Evolutionary conservation across 1,140 invertebrate genomes (phyloP).

Genomic region (Ganaspis sp.): DNA sequence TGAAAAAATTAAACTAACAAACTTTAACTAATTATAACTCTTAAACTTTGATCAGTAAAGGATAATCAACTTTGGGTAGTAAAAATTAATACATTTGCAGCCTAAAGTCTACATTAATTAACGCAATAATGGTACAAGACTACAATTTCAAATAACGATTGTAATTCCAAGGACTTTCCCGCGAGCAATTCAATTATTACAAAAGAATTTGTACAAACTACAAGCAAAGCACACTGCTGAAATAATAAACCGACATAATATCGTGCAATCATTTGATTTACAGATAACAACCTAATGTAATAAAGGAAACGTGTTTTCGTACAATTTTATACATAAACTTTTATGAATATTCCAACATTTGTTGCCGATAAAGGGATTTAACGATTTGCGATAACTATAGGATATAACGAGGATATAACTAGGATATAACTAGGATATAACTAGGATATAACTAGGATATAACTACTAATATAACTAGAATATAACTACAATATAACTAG

Average conservation of each 20-base stretch:
- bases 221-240: background rate
- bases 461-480: too few species aligned
- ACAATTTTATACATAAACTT: background rate
- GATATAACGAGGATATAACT: too few species aligned
- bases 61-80: background rate
- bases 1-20: too few species aligned
- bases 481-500: too few species aligned
- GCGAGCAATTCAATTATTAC: constrained; percentile 25
- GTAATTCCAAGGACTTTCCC: constrained; percentile 22
- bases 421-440: too few species aligned
- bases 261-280: constrained; percentile 24
- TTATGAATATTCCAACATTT: too few species aligned
- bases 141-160: background rate
- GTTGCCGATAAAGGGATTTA: too few species aligned
- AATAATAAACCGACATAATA: constrained; percentile 24
- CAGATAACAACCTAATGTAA: background rate
- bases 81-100: background rate
- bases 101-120: constrained; percentile 1
- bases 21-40: too few species aligned
- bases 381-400: too few species aligned
- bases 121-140: background rate
- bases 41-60: too few species aligned
- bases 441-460: too few species aligned
- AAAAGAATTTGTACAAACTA: constrained; percentile 22
- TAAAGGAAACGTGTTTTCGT: constrained; percentile 24